A percentile compares a stretch with the other conserved stretches of the same genome.
Evolutionary conservation across 2,113 vertebrate genomes (phyloP).

Genomic region (Brevimyrus niger): DNA sequence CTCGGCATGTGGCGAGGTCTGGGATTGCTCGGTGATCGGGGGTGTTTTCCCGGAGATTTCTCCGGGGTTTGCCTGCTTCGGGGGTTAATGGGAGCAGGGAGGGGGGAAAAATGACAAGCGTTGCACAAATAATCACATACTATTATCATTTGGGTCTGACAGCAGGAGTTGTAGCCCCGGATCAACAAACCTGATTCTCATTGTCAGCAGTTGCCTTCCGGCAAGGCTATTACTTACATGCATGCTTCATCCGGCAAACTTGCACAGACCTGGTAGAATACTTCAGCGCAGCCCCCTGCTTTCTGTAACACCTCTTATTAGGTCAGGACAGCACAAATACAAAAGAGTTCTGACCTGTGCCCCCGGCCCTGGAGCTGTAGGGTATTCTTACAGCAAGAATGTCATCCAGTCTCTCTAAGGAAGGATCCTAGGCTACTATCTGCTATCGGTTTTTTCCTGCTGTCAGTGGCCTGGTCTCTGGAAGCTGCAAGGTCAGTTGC

Average conservation of each 20-base stretch:
- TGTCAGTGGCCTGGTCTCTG: not conserved
- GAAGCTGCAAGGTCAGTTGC: not conserved
- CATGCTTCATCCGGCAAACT: not conserved
- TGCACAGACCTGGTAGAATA: not conserved
- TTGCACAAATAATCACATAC: not conserved
- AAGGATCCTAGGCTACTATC: not conserved
- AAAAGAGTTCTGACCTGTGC: not conserved
- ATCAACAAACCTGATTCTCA: not conserved
- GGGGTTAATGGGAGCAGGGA: not conserved
- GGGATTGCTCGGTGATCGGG: not conserved
- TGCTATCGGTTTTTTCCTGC: not conserved
- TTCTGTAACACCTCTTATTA: not conserved
- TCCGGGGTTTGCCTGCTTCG: not conserved
- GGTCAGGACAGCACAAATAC: not conserved
- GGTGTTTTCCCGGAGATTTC: not conserved
- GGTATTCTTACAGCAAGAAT: not conserved
- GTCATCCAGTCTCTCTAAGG: not conserved
- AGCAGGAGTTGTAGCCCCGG: not conserved
- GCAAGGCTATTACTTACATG: not conserved
- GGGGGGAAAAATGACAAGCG: not conserved
- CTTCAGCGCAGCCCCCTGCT: not conserved
- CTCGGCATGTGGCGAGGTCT: not conserved
- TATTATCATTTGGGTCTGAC: not conserved
- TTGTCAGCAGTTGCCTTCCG: not conserved
- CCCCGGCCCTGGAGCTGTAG: not conserved